Percentiles rank a stretch among this genome's conserved stretches.
These are phyloP conservation scores for Ormyrus labotus DNA, from an alignment of 2,888 invertebrate genomes.

Conservation along the genomic window DNA sequence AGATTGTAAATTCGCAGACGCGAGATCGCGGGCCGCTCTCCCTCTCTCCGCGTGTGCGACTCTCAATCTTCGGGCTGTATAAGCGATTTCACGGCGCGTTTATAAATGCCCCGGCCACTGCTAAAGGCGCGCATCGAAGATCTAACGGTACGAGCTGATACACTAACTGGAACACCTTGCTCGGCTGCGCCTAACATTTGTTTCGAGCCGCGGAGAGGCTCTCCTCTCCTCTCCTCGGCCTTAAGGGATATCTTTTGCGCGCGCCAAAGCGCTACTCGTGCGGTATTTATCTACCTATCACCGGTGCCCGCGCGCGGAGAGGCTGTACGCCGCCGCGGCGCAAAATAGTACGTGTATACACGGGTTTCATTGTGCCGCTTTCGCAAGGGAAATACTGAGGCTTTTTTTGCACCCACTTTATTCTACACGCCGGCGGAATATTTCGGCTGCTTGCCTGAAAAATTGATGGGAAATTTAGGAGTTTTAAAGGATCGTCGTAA, in stretches of 20 bases:
- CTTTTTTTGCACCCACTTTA: too few species aligned
- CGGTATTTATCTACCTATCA: slow-evolving; percentile 51
- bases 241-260: slow-evolving; percentile 13
- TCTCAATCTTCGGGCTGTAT: neutral
- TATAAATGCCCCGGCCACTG: neutral
- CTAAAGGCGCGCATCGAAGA: slow-evolving; percentile 4
- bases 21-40: neutral
- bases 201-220: slow-evolving; percentile 26
- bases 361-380: neutral
- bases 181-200: slow-evolving; percentile 51
- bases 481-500: too few species aligned
- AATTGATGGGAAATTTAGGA: too few species aligned
- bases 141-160: slow-evolving; percentile 49
- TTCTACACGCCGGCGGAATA: too few species aligned
- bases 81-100: neutral
- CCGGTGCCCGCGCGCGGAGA: neutral
- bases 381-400: too few species aligned
- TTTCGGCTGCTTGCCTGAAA: too few species aligned
- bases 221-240: neutral
- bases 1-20: slow-evolving; percentile 51
- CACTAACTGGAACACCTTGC: slow-evolving; percentile 55
- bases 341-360: neutral
- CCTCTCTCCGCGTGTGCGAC: neutral
- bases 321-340: neutral
- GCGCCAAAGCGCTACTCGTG: slow-evolving; percentile 8